Base-by-base conservation (phyloP, 1,140 invertebrate genomes). In the Phocides pigmalion region DNA sequence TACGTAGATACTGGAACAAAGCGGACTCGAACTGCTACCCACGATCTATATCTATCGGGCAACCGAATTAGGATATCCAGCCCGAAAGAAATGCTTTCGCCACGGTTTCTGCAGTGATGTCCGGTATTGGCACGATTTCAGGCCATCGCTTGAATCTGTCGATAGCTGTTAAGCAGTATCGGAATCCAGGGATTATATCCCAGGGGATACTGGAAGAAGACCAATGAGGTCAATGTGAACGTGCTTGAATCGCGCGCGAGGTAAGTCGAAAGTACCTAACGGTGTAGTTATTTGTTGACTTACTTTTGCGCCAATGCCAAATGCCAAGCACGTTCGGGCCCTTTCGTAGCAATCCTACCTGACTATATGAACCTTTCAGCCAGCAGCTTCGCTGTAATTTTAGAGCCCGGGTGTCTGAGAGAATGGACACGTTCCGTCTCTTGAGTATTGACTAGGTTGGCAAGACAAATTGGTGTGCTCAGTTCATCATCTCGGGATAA, bases 11-110 rank as follows among this genome's bases (percentile, higher is more conserved):
- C 42, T 66, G 49, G 35, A 74, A 74, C n/a, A 74, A 28, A 15
- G 51, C 32, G 4, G 66, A 68, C n/a, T 66, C 61, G 46, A 74
- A 74, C 22, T 76, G 74, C 12, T 64, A 35, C 9, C 70, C 70
- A n/a, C 67, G 56, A 12, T 71, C 70, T 15, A 72, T 53, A 16
- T 54, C 37, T 20, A 15, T 35, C 0, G 70, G 70, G 8, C 54
- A 62, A 28, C 71, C 68, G 37, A 69, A 74, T 8, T 64, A 28
- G 15, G 72, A 35, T 12, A 74, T 42, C 65, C 68, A 74, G 12
- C 62, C 56, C 2, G 51, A 50, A 0, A 68, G 1, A 4, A 70
- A 53, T 8, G 64, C 51, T 11, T 59, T 56, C 9, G 64, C 67
- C 0, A 66, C 64, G 9, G 61, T 61, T 25, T 70, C 71, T 14